These are phyloP conservation scores for Ibycter americanus DNA, from an alignment of 2,797 vertebrate genomes.

Conservation along the genomic window DNA sequence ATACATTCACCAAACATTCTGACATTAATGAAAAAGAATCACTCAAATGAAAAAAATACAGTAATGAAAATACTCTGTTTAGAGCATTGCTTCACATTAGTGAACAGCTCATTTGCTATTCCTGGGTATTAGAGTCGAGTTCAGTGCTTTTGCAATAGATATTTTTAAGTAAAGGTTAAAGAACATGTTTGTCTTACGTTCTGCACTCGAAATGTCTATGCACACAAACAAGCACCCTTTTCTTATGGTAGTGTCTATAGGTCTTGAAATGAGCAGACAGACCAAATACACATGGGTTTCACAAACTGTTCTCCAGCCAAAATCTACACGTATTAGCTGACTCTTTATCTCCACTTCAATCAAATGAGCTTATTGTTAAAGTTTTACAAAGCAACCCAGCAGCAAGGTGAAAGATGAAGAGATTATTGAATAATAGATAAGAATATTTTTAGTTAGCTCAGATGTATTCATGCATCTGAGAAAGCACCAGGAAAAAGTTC, in stretches of 20 bases:
- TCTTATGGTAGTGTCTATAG: neutral
- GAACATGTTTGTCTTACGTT: neutral
- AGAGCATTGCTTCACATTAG: neutral
- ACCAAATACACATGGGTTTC: neutral
- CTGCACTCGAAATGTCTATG: neutral
- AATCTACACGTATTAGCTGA: neutral
- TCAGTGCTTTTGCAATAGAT: neutral
- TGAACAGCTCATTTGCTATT: slow-evolving; percentile 9
- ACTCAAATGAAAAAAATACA: neutral
- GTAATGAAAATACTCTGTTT: neutral
- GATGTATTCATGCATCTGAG: neutral
- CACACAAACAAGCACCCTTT: neutral
- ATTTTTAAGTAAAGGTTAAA: slow-evolving; percentile 48
- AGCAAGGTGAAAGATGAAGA: slow-evolving; percentile 57
- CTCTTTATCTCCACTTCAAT: slow-evolving; percentile 51
- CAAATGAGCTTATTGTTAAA: slow-evolving; percentile 43
- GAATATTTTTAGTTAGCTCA: slow-evolving; percentile 58
- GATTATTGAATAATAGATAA: slow-evolving; percentile 69
- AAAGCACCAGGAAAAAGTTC: neutral
- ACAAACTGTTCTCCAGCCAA: neutral
- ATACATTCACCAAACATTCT: neutral
- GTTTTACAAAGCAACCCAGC: slow-evolving; percentile 46
- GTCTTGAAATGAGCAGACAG: neutral
- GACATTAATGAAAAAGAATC: neutral
- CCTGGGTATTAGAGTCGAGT: neutral